Evolutionary conservation across 2,113 vertebrate species (phyloP).

Genomic region (Strix aluco): DNA sequence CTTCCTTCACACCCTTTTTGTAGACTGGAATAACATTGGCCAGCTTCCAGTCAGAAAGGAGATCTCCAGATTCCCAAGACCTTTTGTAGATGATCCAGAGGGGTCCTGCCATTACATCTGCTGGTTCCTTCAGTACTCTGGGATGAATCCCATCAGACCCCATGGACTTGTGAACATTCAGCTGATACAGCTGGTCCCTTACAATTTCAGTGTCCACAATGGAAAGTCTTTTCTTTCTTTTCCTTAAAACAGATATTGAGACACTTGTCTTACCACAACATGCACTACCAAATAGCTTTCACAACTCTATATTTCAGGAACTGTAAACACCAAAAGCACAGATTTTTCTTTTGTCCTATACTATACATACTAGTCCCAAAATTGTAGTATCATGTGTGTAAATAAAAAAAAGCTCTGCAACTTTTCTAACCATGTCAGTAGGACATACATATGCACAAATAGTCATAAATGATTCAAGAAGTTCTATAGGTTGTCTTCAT

Average conservation of each 20-base stretch:
- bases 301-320: neutral
- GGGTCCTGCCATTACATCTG: fast-evolving
- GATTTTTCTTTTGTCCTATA: neutral
- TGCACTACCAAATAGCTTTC: neutral
- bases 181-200: neutral
- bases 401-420: neutral
- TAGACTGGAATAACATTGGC: neutral
- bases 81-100: neutral
- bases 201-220: neutral
- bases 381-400: neutral
- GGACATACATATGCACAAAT: neutral
- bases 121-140: neutral
- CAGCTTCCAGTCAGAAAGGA: neutral
- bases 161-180: neutral
- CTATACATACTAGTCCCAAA: neutral
- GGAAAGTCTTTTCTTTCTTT: neutral
- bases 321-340: neutral
- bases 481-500: neutral
- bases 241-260: neutral
- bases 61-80: neutral
- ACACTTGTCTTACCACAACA: neutral
- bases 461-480: neutral
- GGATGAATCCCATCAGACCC: neutral
- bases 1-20: neutral
- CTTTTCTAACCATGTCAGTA: neutral